Conservation (phyloP, 2,888 invertebrate genomes). For the Watsonalla binaria region DNA sequence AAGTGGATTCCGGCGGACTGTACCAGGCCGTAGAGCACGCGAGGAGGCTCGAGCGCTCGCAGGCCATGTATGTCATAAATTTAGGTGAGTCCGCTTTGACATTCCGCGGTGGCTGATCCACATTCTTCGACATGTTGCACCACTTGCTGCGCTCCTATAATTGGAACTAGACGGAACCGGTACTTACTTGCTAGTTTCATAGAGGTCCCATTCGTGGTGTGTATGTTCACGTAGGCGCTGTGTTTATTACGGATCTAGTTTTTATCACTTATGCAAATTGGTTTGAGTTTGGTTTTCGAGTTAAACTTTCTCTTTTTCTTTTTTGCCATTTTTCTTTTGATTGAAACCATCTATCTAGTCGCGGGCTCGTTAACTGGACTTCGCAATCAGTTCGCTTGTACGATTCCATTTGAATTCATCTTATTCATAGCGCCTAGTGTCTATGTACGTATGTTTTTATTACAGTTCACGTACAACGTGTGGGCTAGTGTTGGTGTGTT, state of each 20-base stretch:
- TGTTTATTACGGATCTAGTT: slow-evolving; percentile 33
- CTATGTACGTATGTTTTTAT: slow-evolving; percentile 69
- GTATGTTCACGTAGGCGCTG: slow-evolving; percentile 19
- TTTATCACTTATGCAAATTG: slow-evolving; percentile 40
- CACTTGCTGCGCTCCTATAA: slow-evolving; percentile 47
- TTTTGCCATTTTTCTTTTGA: slow-evolving; percentile 11
- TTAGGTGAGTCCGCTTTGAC: slow-evolving; percentile 72
- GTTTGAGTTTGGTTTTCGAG: slow-evolving; percentile 37
- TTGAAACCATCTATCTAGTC: slow-evolving; percentile 3
- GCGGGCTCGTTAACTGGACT: slow-evolving; percentile 28
- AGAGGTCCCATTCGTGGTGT: slow-evolving; percentile 27
- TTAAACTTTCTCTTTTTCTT: slow-evolving; percentile 46
- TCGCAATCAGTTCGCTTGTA: slow-evolving; percentile 51
- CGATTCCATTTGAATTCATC: slow-evolving; percentile 65
- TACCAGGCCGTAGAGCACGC: slow-evolving; percentile 76
- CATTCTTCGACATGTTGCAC: slow-evolving; percentile 43
- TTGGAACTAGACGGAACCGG: slow-evolving; percentile 66
- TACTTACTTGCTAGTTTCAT: slow-evolving; percentile 39
- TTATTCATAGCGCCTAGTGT: slow-evolving; percentile 61
- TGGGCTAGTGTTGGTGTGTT: slow-evolving; percentile 76
- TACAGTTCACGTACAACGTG: slow-evolving; percentile 70
- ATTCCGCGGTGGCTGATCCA: slow-evolving; percentile 44
- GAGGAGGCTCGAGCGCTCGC: slow-evolving; percentile 74
- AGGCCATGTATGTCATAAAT: slow-evolving; percentile 79
- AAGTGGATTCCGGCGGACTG: slow-evolving; percentile 75